These are phyloP conservation scores for Amphiprion ocellaris DNA, from an alignment of 2,113 vertebrate genomes.

Conservation along the genomic window DNA sequence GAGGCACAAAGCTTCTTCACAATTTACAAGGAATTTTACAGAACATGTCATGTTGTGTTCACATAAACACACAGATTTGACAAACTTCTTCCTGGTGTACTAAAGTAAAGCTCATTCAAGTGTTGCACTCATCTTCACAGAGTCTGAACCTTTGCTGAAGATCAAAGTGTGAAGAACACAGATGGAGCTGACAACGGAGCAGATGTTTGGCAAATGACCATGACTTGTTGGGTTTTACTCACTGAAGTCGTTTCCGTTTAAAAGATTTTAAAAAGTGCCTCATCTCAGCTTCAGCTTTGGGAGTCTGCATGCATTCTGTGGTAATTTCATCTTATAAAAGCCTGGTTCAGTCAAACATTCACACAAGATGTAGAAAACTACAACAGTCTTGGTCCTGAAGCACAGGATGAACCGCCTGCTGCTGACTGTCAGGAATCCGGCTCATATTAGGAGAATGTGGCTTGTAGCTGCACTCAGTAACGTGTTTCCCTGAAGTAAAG, in stretches of 20 bases:
- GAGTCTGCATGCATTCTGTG: neutral
- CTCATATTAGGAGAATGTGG: neutral
- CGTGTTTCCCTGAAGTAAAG: constrained; percentile 18
- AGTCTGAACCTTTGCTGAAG: neutral
- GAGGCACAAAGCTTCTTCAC: neutral
- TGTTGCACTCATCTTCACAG: neutral
- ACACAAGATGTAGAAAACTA: neutral
- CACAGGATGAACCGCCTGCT: no score
- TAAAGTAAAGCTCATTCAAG: neutral
- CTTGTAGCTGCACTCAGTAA: neutral
- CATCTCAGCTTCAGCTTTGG: neutral
- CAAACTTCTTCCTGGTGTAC: neutral
- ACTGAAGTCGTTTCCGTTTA: neutral
- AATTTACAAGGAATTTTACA: constrained; percentile 4
- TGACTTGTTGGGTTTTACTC: neutral
- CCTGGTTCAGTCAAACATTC: neutral
- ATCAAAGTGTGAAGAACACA: neutral
- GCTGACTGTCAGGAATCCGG: neutral
- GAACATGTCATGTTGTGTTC: neutral
- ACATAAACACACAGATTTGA: neutral
- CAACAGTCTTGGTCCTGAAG: neutral
- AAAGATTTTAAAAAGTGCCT: neutral
- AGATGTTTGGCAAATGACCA: neutral
- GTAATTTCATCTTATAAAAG: neutral
- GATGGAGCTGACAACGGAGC: neutral